These are phyloP conservation scores for Saturnia pavonia DNA, from an alignment of 2,888 invertebrate species.

Conservation along the genomic window DNA sequence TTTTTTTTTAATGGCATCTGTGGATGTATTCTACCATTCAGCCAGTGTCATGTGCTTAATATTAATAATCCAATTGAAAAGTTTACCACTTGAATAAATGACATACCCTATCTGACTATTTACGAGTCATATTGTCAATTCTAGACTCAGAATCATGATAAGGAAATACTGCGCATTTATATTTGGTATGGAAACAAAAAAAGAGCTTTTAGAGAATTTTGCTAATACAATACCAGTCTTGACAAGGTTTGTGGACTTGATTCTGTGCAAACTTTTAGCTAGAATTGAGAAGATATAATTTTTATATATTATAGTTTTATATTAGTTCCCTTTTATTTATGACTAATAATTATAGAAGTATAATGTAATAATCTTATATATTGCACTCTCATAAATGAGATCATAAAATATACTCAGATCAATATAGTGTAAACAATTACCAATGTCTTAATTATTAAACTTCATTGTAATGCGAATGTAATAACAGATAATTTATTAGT, in stretches of 20 bases:
- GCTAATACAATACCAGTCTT: conserved; percentile 53
- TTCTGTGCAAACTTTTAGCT: conserved; percentile 36
- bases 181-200: conserved; percentile 47
- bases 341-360: background rate
- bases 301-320: background rate
- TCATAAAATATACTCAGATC: background rate
- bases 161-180: conserved; percentile 42
- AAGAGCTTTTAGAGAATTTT: conserved; percentile 55
- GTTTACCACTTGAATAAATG: background rate
- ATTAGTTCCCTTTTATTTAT: too few relatives aligned
- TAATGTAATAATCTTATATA: background rate
- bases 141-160: conserved; percentile 57
- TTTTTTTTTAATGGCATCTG: too few relatives aligned
- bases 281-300: conserved; percentile 58
- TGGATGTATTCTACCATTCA: too few relatives aligned
- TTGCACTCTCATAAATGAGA: background rate
- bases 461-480: background rate
- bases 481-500: background rate
- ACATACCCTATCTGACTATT: background rate
- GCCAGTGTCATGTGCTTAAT: too few relatives aligned
- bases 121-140: conserved; percentile 49
- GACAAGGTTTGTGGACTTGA: conserved; percentile 56
- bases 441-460: background rate
- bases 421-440: background rate
- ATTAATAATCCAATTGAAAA: background rate